Conservation (phyloP, 35 echinoderm and acorn worm genomes). For the Heliocidaris tuberculata region DNA sequence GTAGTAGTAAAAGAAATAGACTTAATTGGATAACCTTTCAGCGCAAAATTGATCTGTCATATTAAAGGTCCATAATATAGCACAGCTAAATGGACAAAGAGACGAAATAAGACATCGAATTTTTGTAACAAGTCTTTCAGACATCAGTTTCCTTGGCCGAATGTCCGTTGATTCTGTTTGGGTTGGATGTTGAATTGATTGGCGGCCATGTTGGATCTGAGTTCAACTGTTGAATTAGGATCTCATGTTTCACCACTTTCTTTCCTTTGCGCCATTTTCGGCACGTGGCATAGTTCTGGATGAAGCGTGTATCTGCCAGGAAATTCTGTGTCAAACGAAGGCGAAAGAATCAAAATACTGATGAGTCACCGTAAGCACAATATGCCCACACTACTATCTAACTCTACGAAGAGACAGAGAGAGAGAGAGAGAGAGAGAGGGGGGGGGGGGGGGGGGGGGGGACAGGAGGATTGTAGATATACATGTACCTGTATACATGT, state of each 20-base stretch:
- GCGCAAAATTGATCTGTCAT: too few relatives aligned
- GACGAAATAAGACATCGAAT: too few relatives aligned
- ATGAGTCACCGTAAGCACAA: too few relatives aligned
- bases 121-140: neutral
- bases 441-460: too few relatives aligned
- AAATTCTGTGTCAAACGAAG: slow-evolving; percentile 59
- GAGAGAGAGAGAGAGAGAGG: neutral
- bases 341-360: neutral
- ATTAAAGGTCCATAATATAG: neutral
- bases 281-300: slow-evolving; percentile 69
- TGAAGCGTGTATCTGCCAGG: slow-evolving; percentile 57
- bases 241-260: slow-evolving; percentile 55
- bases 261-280: slow-evolving; percentile 53
- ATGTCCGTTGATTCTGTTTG: slow-evolving; percentile 35
- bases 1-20: too few relatives aligned
- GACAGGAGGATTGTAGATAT: too few relatives aligned
- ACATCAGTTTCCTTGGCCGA: slow-evolving; percentile 44
- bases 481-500: too few relatives aligned
- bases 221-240: slow-evolving; percentile 61
- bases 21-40: too few relatives aligned
- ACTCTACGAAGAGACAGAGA: too few relatives aligned
- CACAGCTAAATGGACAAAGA: too few relatives aligned
- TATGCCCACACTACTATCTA: neutral
- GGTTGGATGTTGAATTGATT: slow-evolving; percentile 43
- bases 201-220: slow-evolving; percentile 79